Evolutionary conservation across 1,140 invertebrate species (phyloP), one percentile per base, ranked within the genome.

Genomic region (roundworm (Caenorhabditis elegans)): DNA sequence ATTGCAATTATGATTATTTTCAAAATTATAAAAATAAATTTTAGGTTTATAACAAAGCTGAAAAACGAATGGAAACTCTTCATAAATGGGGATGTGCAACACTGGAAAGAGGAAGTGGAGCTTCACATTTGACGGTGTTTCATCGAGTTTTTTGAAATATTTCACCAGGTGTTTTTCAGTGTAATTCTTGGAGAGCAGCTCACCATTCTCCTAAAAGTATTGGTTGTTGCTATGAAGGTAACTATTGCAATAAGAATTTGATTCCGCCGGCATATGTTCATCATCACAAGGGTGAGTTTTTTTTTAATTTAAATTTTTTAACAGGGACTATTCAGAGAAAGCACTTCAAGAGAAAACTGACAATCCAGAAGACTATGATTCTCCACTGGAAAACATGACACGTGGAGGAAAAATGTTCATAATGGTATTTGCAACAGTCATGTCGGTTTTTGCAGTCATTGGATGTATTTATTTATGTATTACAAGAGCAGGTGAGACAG

Each of bases 191-290:
- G 48, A 43, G 78, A 34, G 76, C 65, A n/a, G 51, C 78, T 47
- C 83, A 85, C 17, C 31, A 28, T 22, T 39, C 19, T 39, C 84
- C 84, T 10, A 55, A 78, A 43, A 60, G 60, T 26, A 85, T 85
- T 34, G 83, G 81, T 49, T 85, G 84, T 43, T 85, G 84, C 49
- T 88, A 89, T 77, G 88, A 90, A 65, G 88, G 88, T 13, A 47
- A 85, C 70, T 86, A 76, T 43, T 89, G 88, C 65, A 89, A 89
- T 46, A 76, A 39, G 36, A 80, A 89, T 53, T 24, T 89, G 43
- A 75, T 65, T 4, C 84, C 86, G 10, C 86, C 86, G 24, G 75
- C 84, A 2, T 85, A 82, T 51, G 48, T 17, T 24, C 77, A 85
- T 78, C 36, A 43, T 53, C 75, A 34, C 17, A 51, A 76, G 39